A percentile compares a stretch with the other conserved stretches of the same genome.
Conservation (phyloP, 2,113 vertebrate genomes). For the Gymnobelideus leadbeateri region DNA sequence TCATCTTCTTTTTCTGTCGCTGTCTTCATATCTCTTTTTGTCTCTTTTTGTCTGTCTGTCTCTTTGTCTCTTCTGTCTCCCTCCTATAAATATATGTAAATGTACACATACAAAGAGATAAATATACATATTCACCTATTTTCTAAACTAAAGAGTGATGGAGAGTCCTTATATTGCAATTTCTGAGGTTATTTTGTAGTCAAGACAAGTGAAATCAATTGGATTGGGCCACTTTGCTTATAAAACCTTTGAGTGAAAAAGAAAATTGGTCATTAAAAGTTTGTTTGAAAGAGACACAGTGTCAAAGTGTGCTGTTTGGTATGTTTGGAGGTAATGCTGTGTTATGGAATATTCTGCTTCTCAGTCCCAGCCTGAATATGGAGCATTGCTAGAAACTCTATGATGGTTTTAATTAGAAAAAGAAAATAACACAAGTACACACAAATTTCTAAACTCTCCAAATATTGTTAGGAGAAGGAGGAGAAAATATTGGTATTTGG, state of each 20-base stretch:
- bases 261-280: neutral
- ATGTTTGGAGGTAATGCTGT: neutral
- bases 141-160: neutral
- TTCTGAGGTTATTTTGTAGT: neutral
- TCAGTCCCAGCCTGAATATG: neutral
- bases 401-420: neutral
- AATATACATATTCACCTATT: neutral
- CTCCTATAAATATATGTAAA: neutral
- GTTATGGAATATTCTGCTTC: neutral
- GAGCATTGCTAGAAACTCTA: neutral
- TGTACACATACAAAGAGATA: neutral
- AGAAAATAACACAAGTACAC: neutral
- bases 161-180: neutral
- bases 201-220: too few relatives aligned
- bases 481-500: neutral
- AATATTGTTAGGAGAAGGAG: neutral
- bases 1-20: neutral
- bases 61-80: neutral
- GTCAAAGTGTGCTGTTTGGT: neutral
- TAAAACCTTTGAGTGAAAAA: neutral
- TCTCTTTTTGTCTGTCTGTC: neutral
- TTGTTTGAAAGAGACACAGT: neutral
- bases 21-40: neutral
- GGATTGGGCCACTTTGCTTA: neutral
- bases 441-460: neutral